Percentiles rank a stretch among this genome's conserved stretches.
These are phyloP conservation scores for Crotalus horridus DNA, from an alignment of 2,113 vertebrate species.

Conservation along the genomic window DNA sequence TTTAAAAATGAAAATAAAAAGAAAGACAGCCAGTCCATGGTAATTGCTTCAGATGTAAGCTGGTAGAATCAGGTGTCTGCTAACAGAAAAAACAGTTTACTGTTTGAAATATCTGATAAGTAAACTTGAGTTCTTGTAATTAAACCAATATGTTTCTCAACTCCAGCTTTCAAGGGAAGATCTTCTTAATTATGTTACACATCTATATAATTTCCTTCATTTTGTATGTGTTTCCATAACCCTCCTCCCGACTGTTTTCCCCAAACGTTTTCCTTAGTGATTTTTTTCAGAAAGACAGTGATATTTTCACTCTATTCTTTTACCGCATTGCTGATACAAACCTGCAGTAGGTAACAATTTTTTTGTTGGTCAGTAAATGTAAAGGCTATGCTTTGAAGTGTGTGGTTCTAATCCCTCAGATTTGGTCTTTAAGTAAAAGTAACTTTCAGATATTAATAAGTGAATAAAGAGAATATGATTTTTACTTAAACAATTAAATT, in stretches of 20 bases:
- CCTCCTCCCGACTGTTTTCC: not conserved
- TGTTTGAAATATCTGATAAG: conserved; percentile 24
- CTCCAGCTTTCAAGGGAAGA: not conserved
- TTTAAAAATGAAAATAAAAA: conserved; percentile 18
- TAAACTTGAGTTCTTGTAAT: not conserved
- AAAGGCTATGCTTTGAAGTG: not conserved
- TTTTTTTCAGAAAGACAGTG: not conserved
- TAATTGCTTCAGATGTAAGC: not conserved
- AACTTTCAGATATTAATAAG: not conserved
- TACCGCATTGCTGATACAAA: not conserved
- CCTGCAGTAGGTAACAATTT: not conserved
- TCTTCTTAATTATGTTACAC: not conserved
- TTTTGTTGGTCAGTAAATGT: not conserved
- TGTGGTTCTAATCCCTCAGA: not conserved
- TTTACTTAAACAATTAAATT: not conserved
- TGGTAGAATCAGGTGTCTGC: not conserved
- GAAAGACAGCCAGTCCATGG: not conserved
- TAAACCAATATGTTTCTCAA: not conserved
- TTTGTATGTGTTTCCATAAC: not conserved
- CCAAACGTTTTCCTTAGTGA: not conserved
- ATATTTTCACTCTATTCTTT: not conserved
- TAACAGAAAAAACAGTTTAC: conserved; percentile 16
- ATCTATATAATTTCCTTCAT: not conserved
- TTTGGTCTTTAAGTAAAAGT: not conserved
- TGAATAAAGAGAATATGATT: not conserved